Conservation (phyloP, 2,113 vertebrate genomes). For the Pipra filicauda region DNA sequence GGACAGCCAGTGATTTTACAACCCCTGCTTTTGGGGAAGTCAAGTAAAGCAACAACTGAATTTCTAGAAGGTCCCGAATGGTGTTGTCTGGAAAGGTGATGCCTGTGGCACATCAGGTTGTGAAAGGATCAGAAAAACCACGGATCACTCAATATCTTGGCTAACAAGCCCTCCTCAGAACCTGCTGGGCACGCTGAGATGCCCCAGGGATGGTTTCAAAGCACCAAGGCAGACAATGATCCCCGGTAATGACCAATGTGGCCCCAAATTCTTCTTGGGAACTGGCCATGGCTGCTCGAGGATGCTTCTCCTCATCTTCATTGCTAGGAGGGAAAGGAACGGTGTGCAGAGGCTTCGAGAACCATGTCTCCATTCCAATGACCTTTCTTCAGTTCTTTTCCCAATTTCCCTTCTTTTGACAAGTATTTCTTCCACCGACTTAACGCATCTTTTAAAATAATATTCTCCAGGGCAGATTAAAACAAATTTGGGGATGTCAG, state of each 20-base stretch:
- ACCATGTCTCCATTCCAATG: slow-evolving; percentile 1
- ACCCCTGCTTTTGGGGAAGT: not conserved
- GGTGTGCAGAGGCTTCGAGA: not conserved
- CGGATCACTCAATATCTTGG: not conserved
- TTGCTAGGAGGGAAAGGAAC: not conserved
- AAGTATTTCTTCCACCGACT: slow-evolving; percentile 44
- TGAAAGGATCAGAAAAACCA: not conserved
- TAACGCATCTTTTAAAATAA: slow-evolving; percentile 66
- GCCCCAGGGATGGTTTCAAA: not conserved
- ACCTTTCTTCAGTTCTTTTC: not conserved
- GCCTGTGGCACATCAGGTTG: not conserved
- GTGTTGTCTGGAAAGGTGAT: not conserved
- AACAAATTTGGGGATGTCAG: slow-evolving; percentile 69
- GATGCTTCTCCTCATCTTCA: not conserved
- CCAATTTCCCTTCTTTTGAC: not conserved
- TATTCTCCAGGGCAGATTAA: slow-evolving; percentile 59
- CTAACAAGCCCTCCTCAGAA: not conserved
- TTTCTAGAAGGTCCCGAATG: fast-evolving
- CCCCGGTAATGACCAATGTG: not conserved
- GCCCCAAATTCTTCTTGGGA: not conserved
- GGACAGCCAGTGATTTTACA: not conserved
- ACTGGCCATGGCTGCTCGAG: not conserved
- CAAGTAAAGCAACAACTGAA: not conserved
- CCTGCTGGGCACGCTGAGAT: not conserved
- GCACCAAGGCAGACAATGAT: not conserved